Percentiles rank a stretch among this genome's conserved stretches.
These are phyloP conservation scores for Myopa tessellatipennis DNA, from an alignment of 2,888 invertebrate species.

Conservation along the genomic window DNA sequence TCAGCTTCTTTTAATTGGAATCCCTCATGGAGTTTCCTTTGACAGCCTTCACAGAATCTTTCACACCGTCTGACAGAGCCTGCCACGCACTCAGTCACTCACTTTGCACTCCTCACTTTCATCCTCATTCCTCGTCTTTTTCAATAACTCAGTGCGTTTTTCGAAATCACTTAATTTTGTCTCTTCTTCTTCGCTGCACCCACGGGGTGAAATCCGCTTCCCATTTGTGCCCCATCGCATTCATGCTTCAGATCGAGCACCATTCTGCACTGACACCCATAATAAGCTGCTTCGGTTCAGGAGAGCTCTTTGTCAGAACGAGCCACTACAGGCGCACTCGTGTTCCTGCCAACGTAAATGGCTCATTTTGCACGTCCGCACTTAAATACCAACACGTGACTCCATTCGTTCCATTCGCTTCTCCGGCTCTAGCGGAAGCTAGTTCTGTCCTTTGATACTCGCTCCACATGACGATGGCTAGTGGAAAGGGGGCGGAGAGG, in stretches of 20 bases:
- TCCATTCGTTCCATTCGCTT: slow-evolving; percentile 50
- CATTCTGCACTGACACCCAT: slow-evolving; percentile 16
- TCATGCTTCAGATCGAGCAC: not conserved
- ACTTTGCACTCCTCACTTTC: not conserved
- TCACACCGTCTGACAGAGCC: not conserved
- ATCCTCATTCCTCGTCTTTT: not conserved
- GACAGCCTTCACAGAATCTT: not conserved
- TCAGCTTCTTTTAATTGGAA: not conserved
- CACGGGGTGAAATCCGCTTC: not conserved
- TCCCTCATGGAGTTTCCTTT: not conserved
- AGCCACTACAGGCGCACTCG: slow-evolving; percentile 18
- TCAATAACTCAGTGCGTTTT: not conserved
- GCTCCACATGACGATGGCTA: not conserved
- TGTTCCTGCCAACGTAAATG: slow-evolving; percentile 46
- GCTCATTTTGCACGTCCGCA: slow-evolving; percentile 64
- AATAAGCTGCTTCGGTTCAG: slow-evolving; percentile 18
- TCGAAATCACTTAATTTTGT: slow-evolving; percentile 33
- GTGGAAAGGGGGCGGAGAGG: too few relatives aligned
- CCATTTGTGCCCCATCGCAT: not conserved
- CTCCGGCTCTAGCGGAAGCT: not conserved
- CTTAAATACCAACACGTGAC: slow-evolving; percentile 67
- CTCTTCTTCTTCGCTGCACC: slow-evolving; percentile 5
- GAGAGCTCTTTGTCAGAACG: not conserved
- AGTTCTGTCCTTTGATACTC: not conserved
- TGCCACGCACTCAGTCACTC: not conserved